Percentiles rank a stretch among this genome's conserved stretches.
Evolutionary conservation across 2,113 vertebrate species (phyloP).

Genomic region (Leptosomus discolor): DNA sequence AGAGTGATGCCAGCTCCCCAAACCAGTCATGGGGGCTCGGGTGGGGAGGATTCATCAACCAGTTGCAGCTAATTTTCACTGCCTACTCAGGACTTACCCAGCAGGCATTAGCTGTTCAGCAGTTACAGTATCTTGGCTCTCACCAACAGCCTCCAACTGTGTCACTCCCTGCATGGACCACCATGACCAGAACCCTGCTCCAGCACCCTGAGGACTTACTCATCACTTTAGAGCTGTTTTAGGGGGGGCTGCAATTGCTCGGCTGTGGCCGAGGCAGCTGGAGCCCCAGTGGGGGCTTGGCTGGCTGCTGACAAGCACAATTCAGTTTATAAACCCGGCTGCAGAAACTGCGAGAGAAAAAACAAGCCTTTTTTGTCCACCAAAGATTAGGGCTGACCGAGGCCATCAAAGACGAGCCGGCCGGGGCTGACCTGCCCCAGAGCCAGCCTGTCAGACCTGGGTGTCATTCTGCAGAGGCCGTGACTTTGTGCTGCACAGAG

Average conservation of each 20-base stretch:
- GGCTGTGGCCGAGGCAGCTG: background rate
- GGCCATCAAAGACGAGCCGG: background rate
- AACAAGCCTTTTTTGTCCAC: too few relatives aligned
- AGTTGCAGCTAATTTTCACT: background rate
- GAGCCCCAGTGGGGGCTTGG: accelerated
- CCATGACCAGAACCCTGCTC: background rate
- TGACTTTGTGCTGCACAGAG: accelerated
- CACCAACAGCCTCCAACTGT: background rate
- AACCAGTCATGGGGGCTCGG: background rate
- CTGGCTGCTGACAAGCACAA: background rate
- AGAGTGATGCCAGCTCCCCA: background rate
- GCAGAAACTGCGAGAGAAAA: background rate
- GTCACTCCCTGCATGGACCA: too few relatives aligned
- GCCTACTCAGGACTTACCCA: background rate
- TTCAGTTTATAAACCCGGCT: background rate
- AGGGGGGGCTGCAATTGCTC: background rate
- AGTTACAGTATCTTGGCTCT: background rate
- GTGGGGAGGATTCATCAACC: background rate
- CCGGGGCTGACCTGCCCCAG: background rate
- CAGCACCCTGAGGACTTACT: background rate
- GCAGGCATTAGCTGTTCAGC: background rate
- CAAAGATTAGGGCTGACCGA: background rate
- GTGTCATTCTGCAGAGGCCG: background rate
- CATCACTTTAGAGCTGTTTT: background rate
- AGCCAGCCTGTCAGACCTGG: background rate